A percentile compares a stretch with the other conserved stretches of the same genome.
Conservation (phyloP, 2,888 invertebrate genomes). For the Tetragonula carbonaria region DNA sequence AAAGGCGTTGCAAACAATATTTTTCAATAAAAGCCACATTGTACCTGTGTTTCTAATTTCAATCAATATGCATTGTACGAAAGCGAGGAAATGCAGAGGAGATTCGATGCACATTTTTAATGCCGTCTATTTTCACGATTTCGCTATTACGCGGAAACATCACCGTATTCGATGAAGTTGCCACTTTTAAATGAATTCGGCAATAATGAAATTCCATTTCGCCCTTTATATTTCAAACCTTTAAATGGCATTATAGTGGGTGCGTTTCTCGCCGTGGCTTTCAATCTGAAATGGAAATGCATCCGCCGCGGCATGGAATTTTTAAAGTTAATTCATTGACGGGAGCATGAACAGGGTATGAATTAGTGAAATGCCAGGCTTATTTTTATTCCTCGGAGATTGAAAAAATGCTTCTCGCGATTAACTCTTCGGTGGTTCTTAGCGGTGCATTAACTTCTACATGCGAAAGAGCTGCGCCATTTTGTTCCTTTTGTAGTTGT, state of each 20-base stretch:
- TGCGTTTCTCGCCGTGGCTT: slow-evolving; percentile 5
- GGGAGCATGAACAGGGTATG: not conserved
- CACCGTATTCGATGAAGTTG: not conserved
- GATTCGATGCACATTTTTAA: slow-evolving; percentile 17
- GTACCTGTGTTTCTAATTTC: not conserved
- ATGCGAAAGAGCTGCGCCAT: not conserved
- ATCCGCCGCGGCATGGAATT: not conserved
- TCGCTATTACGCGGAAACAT: not conserved
- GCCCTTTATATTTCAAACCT: slow-evolving; percentile 2
- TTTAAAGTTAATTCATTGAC: not conserved
- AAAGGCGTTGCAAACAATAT: not conserved
- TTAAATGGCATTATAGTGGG: not conserved
- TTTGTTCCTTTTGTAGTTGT: slow-evolving; percentile 9
- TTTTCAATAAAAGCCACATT: not conserved
- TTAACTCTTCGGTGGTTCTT: slow-evolving; percentile 25
- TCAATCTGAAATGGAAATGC: slow-evolving; percentile 13
- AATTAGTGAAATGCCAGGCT: slow-evolving; percentile 22
- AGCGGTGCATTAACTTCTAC: slow-evolving; percentile 39
- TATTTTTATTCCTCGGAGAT: slow-evolving; percentile 36
- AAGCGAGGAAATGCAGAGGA: not conserved
- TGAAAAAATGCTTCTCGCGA: slow-evolving; percentile 33
- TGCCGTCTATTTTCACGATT: not conserved
- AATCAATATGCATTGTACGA: not conserved
- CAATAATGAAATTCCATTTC: slow-evolving; percentile 59
- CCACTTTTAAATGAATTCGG: slow-evolving; percentile 32